A percentile compares a stretch with the other conserved stretches of the same genome.
phyloP scores from a whole-genome alignment of 2,888 invertebrate genomes.

The Lissonota sp. region DNA sequence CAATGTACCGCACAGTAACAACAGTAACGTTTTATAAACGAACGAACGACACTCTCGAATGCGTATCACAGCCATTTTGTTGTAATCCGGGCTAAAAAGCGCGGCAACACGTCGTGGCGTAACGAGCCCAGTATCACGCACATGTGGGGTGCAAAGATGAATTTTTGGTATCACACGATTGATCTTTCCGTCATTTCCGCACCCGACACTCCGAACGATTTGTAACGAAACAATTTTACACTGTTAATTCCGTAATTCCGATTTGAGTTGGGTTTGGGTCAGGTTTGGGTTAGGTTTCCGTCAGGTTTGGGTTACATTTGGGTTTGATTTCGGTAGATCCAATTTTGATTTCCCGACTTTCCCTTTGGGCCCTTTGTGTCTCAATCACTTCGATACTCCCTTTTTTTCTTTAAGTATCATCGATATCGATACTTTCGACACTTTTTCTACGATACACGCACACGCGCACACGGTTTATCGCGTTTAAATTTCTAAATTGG shows the following conservation, averaged over 20 bases:
- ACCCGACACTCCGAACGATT: not conserved
- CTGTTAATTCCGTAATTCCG: not conserved
- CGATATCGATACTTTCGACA: not conserved
- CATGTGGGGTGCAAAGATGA: conserved; percentile 26
- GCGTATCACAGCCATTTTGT: conserved; percentile 66
- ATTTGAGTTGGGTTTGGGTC: too few relatives aligned
- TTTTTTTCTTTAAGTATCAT: not conserved
- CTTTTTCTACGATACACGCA: not conserved
- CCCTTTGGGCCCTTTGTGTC: not conserved
- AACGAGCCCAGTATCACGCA: conserved; percentile 47
- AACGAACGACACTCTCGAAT: conserved; percentile 16
- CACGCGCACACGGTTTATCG: conserved; percentile 13
- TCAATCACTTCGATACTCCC: not conserved
- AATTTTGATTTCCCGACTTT: not conserved
- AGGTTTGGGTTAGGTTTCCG: too few relatives aligned
- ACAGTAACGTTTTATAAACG: conserved; percentile 5
- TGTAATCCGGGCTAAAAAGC: conserved; percentile 46
- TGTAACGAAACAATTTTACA: not conserved
- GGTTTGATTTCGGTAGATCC: too few relatives aligned
- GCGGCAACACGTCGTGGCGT: conserved; percentile 55
- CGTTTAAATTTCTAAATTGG: not conserved
- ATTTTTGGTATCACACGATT: conserved; percentile 28
- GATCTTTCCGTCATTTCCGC: conserved; percentile 29
- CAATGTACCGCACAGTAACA: conserved; percentile 61
- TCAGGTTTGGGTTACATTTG: too few relatives aligned